Evolutionary conservation across 2,113 vertebrate species (phyloP).

Genomic region (Eidolon helvum): DNA sequence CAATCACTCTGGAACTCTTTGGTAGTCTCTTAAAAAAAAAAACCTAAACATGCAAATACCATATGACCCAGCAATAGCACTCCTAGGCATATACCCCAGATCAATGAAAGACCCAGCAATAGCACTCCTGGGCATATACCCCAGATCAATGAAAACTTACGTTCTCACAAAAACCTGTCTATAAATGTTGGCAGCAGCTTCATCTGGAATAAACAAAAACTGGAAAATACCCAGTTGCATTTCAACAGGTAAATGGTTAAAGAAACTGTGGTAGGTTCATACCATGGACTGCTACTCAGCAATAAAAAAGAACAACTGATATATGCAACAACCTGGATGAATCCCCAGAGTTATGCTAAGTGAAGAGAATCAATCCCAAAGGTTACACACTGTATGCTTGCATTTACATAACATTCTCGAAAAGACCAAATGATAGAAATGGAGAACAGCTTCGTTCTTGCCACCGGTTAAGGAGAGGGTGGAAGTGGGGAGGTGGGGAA

Average conservation of each 20-base stretch:
- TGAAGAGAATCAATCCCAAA: background rate
- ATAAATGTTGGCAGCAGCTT: background rate
- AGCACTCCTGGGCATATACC: background rate
- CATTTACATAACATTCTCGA: background rate
- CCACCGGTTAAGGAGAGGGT: background rate
- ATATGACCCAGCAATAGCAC: background rate
- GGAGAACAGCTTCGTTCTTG: background rate
- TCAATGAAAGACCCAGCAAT: background rate
- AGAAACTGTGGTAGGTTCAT: background rate
- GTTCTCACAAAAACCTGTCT: background rate
- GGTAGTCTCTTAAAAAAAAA: background rate
- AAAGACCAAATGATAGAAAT: background rate
- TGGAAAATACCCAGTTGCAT: background rate
- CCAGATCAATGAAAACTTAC: background rate
- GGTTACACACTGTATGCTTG: background rate
- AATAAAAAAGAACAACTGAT: background rate
- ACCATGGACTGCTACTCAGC: background rate
- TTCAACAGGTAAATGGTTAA: background rate
- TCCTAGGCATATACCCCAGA: background rate
- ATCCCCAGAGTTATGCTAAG: background rate
- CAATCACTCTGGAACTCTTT: background rate
- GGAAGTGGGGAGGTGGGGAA: too few relatives aligned
- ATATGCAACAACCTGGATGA: background rate
- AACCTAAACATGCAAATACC: background rate
- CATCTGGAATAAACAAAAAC: background rate